These are phyloP conservation scores for Palaemon carinicauda DNA, from an alignment of 1,140 invertebrate species.

Conservation along the genomic window DNA sequence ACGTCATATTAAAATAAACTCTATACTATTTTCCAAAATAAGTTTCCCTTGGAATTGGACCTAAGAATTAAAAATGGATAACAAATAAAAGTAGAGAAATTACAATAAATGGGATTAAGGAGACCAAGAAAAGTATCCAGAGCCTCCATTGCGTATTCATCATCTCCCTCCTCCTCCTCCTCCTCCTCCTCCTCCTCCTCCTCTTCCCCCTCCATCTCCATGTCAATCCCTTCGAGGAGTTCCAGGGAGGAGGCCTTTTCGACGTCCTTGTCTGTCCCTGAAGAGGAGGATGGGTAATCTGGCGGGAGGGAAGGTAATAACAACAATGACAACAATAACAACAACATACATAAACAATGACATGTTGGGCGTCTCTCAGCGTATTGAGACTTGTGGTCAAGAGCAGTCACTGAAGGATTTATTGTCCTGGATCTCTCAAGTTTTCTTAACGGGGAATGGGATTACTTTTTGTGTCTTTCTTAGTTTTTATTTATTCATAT, in stretches of 20 bases:
- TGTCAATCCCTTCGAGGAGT: no score
- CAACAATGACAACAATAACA: no score
- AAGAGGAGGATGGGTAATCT: not conserved
- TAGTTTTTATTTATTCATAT: no score
- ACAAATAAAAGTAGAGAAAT: conserved; percentile 6
- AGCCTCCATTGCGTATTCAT: not conserved
- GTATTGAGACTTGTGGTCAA: no score
- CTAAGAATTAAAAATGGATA: not conserved
- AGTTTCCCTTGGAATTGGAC: not conserved
- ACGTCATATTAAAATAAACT: no score
- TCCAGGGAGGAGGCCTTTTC: no score
- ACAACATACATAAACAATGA: not conserved
- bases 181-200: not conserved
- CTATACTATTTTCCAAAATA: no score
- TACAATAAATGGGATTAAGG: conserved; percentile 40
- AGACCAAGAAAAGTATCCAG: conserved; percentile 13
- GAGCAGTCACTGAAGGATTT: no score
- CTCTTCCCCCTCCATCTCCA: not conserved
- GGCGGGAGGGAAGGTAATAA: not conserved
- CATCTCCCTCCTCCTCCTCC: conserved; percentile 4
- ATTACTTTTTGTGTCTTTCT: no score
- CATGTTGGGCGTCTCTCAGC: not conserved
- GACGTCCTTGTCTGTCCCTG: no score
- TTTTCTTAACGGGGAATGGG: no score
- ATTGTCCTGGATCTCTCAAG: no score